Base-by-base conservation (phyloP, 2,113 vertebrate genomes). In the Lagopus muta region DNA sequence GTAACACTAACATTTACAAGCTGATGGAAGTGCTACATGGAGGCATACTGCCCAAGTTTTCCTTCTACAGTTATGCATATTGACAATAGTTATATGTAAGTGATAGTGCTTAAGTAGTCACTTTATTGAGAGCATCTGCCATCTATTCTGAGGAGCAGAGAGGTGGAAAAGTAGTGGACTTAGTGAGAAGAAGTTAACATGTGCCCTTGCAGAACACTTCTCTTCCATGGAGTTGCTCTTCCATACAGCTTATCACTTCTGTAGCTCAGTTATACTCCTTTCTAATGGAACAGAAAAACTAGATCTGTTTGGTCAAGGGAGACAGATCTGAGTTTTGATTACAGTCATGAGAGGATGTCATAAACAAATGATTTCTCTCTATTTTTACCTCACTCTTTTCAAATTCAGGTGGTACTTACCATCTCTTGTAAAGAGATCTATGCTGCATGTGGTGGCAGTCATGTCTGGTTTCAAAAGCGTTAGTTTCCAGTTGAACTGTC, bases 71-170 rank as follows among this genome's bases (percentile, higher is more conserved):
- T 78, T 79, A 84, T 34, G 36, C 38, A 61, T 76, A 84, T 64
- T 91, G 85, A 87, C 32, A 64, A 69, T 8, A 57, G 43, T 69
- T 87, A 43, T 21, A 47, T 78, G 62, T 82, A 91, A 89, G 82
- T 61, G 21, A n/a, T 43, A 61, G 11, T 87, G 43, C 28, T 79
- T 87, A 54, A 34, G 38, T 84, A 86, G 66, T 84, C 73, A 78
- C 47, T 84, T 34, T 67, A 42, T 34, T 1, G 3, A 48, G n/a
- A 84, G 6, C 18, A 36, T 85, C 82, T 72, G 5, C 27, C 6
- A 5, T 76, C 58, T 87, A 13, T 82, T 89, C 27, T 60, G 18
- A 82, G 75, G 48, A 75, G 52, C 43, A 72, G 66, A 75, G 40
- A 69, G 89, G 13, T 79, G 48, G 57, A 82, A 78, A 60, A 89